A percentile compares a stretch with the other conserved stretches of the same genome.
These are phyloP conservation scores for Thera obeliscata DNA, from an alignment of 2,888 invertebrate genomes.

Conservation along the genomic window DNA sequence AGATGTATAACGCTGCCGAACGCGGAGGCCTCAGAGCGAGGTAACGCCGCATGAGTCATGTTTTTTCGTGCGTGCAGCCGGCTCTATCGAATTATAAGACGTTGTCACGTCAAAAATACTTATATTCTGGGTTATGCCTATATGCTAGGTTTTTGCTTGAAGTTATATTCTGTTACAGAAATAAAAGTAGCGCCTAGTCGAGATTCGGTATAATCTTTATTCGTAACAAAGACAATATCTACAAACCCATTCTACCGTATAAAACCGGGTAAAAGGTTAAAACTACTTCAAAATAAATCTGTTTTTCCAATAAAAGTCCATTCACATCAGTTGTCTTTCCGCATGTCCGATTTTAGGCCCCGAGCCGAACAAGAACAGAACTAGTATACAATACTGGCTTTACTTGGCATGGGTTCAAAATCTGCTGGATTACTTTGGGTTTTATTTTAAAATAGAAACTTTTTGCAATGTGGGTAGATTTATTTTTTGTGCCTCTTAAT, in stretches of 20 bases:
- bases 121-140: too few relatives aligned
- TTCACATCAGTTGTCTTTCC: constrained; percentile 17
- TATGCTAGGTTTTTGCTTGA: too few relatives aligned
- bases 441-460: constrained; percentile 2
- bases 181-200: too few relatives aligned
- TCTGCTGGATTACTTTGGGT: constrained; percentile 9
- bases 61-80: too few relatives aligned
- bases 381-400: constrained; percentile 20
- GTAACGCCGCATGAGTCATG: too few relatives aligned
- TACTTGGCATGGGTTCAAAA: constrained; percentile 22
- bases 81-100: too few relatives aligned
- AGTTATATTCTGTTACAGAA: too few relatives aligned
- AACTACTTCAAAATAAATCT: constrained; percentile 15
- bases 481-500: not conserved
- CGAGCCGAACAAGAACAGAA: constrained; percentile 16
- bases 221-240: not conserved
- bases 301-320: constrained; percentile 18
- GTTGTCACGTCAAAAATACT: too few relatives aligned
- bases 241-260: not conserved
- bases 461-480: not conserved
- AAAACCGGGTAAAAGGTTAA: constrained; percentile 1
- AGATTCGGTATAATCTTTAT: too few relatives aligned
- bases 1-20: too few relatives aligned
- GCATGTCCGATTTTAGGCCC: constrained; percentile 13
- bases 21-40: too few relatives aligned